A percentile compares a stretch with the other conserved stretches of the same genome.
Evolutionary conservation across 1,140 invertebrate genomes (phyloP).

Genomic region (Asbolus verrucosus): DNA sequence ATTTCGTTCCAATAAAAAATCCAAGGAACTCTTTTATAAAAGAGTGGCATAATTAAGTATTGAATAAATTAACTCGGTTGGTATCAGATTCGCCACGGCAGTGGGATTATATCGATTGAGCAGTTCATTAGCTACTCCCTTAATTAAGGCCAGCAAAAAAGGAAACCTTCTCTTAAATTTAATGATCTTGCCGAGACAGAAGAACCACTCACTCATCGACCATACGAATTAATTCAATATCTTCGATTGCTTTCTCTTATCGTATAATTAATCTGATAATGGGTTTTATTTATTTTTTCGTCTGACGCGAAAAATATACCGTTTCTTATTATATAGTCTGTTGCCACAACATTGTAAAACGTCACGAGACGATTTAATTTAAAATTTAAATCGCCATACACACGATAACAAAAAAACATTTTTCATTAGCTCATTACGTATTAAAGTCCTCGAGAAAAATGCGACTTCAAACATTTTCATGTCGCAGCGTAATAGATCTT

Average conservation of each 20-base stretch:
- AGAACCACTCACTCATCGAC: slow-evolving; percentile 46
- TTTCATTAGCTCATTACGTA: slow-evolving; percentile 38
- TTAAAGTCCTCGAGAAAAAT: slow-evolving; percentile 34
- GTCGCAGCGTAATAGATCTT: slow-evolving; percentile 29
- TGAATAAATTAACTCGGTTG: slow-evolving; percentile 58
- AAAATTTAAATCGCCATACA: slow-evolving; percentile 39
- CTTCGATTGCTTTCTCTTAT: slow-evolving; percentile 37
- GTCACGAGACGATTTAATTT: slow-evolving; percentile 45
- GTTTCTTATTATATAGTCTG: too few relatives aligned
- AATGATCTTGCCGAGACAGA: slow-evolving; percentile 55
- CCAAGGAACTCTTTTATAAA: slow-evolving; percentile 51
- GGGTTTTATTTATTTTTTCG: slow-evolving; percentile 31
- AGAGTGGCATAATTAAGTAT: slow-evolving; percentile 58
- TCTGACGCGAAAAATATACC: not conserved
- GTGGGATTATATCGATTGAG: slow-evolving; percentile 59
- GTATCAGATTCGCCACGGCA: slow-evolving; percentile 58
- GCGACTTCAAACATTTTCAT: slow-evolving; percentile 33
- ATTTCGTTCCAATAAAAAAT: slow-evolving; percentile 53
- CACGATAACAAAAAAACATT: slow-evolving; percentile 31
- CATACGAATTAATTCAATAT: slow-evolving; percentile 41
- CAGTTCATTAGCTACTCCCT: slow-evolving; percentile 58
- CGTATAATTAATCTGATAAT: slow-evolving; percentile 44
- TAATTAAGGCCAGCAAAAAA: slow-evolving; percentile 57
- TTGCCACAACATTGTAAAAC: slow-evolving; percentile 22
- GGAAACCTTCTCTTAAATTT: slow-evolving; percentile 55